These are phyloP conservation scores for Brienomyrus brachyistius DNA, from an alignment of 2,113 vertebrate genomes.

Conservation along the genomic window DNA sequence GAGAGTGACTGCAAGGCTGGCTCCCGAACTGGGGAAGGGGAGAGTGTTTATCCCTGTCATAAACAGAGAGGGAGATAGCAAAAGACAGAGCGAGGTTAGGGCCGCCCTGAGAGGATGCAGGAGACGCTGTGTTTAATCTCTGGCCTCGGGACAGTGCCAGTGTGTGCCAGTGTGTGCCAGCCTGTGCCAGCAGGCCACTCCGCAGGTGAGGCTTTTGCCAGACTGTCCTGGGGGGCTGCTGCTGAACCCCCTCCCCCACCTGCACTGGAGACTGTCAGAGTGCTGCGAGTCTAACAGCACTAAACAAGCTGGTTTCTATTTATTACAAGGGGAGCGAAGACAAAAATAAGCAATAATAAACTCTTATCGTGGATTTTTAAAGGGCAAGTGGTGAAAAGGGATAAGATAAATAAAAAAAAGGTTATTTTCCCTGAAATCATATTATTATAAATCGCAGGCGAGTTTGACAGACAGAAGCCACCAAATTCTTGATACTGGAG, in stretches of 20 bases:
- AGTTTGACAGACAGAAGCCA: background rate
- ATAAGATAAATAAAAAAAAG: background rate
- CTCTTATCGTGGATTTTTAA: constrained; percentile 1
- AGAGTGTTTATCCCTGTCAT: constrained; percentile 15
- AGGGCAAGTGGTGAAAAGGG: background rate
- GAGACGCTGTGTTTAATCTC: constrained; percentile 46
- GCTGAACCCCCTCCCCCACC: no score
- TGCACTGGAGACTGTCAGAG: background rate
- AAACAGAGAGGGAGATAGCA: constrained; percentile 14
- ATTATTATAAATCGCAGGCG: background rate
- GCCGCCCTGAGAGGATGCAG: constrained; percentile 31
- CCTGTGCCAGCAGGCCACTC: background rate
- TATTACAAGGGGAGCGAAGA: background rate
- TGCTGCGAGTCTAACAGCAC: background rate
- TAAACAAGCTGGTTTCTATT: background rate
- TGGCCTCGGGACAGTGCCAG: constrained; percentile 35
- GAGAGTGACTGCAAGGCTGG: background rate
- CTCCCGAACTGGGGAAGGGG: background rate
- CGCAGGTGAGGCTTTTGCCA: background rate
- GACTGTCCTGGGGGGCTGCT: background rate
- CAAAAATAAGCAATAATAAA: background rate
- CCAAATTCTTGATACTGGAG: background rate
- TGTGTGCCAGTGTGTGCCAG: background rate
- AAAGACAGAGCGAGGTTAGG: background rate
- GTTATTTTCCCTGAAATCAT: background rate